Conservation (phyloP, 1,140 invertebrate genomes). For the Chelonus insularis region DNA sequence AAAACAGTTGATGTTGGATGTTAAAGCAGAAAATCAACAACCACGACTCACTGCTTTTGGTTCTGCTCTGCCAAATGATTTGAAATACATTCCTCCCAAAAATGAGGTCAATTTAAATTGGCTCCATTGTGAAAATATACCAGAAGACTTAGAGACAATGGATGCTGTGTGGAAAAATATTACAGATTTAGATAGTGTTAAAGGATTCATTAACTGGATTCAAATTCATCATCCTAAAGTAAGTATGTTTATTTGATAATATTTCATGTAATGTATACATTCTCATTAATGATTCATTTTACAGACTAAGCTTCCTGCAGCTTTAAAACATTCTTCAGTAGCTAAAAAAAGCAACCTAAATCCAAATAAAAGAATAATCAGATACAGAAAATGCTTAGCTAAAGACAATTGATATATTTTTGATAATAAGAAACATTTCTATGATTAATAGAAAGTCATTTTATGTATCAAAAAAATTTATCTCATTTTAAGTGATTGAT, state of each 20-base stretch:
- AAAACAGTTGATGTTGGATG: conserved; percentile 59
- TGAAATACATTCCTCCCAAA: conserved; percentile 58
- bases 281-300: no score
- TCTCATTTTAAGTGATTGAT: no score
- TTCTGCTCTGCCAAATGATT: conserved; percentile 55
- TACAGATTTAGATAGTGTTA: conserved; percentile 55
- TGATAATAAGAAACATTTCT: no score
- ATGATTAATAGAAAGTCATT: no score
- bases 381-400: background rate
- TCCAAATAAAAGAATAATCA: no score
- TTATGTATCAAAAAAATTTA: no score
- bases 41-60: conserved; percentile 58
- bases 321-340: no score
- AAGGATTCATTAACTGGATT: conserved; percentile 45
- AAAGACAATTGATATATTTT: no score
- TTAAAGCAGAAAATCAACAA: conserved; percentile 54
- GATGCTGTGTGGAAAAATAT: conserved; percentile 63
- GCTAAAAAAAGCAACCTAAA: no score
- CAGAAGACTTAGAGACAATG: conserved; percentile 63
- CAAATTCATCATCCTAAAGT: conserved; percentile 36
- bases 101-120: conserved; percentile 58
- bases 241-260: no score
- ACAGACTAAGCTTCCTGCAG: conserved; percentile 24
- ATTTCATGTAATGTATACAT: no score
- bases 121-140: conserved; percentile 58